These are phyloP conservation scores for Drosophila asahinai DNA, from an alignment of 1,140 invertebrate genomes.

Conservation along the genomic window DNA sequence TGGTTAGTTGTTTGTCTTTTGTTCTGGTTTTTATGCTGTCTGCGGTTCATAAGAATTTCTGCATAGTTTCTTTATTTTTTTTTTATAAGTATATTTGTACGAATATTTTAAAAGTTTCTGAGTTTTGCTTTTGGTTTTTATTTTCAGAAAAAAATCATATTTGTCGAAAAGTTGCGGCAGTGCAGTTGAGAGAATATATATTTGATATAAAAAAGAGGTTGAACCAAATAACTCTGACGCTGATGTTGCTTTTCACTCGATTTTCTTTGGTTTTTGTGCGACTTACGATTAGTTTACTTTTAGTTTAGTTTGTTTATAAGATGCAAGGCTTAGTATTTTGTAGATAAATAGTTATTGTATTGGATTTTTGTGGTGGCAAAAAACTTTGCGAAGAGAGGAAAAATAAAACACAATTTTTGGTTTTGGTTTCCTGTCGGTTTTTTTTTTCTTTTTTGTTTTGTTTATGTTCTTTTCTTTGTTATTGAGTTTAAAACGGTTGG, in stretches of 20 bases:
- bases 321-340: constrained; percentile 72
- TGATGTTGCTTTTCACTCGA: constrained; percentile 40
- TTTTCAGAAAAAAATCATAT: constrained; percentile 71
- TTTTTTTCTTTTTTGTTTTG: constrained; percentile 22
- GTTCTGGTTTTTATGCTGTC: constrained; percentile 25
- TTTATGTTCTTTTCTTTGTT: constrained; percentile 36
- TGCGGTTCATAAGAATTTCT: constrained; percentile 70
- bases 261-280: constrained; percentile 63
- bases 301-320: constrained; percentile 48
- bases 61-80: constrained; percentile 40
- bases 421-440: constrained; percentile 36
- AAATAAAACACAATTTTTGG: constrained; percentile 65
- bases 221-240: constrained; percentile 55
- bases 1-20: constrained; percentile 49
- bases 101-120: constrained; percentile 23
- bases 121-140: constrained; percentile 21
- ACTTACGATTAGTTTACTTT: constrained; percentile 54
- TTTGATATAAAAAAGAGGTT: constrained; percentile 34
- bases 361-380: constrained; percentile 46
- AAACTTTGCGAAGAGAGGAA: constrained; percentile 62
- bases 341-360: constrained; percentile 58
- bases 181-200: constrained; percentile 74
- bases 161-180: constrained; percentile 79
- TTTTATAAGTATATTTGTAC: constrained; percentile 44
- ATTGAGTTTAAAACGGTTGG: constrained; percentile 67